Evolutionary conservation across 2,888 invertebrate species (phyloP).

Genomic region (Lepidochitona cinerea): DNA sequence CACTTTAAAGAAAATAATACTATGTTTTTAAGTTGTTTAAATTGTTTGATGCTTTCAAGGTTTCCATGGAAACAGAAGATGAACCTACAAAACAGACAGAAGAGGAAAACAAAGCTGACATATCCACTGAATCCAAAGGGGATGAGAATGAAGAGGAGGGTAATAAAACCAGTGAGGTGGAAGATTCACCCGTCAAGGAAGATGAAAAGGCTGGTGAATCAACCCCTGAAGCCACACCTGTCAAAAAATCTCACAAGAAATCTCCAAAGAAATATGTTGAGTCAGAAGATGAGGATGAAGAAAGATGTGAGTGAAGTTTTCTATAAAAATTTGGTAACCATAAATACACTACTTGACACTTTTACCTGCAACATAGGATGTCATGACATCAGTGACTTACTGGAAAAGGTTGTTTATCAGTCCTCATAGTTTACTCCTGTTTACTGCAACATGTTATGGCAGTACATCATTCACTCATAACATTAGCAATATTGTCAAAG

Average conservation of each 20-base stretch:
- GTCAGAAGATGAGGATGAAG: conserved; percentile 31
- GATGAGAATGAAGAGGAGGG: conserved; percentile 20
- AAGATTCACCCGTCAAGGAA: neutral
- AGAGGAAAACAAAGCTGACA: conserved; percentile 22
- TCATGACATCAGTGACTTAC: too few species aligned
- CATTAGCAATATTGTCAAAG: too few species aligned
- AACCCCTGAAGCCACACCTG: neutral
- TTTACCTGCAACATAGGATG: too few species aligned
- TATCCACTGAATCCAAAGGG: conserved; percentile 10
- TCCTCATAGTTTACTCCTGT: too few species aligned
- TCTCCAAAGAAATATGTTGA: conserved; percentile 2
- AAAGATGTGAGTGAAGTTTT: conserved; percentile 7
- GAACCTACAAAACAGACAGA: conserved; percentile 22
- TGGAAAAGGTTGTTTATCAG: too few species aligned
- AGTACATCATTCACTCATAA: too few species aligned
- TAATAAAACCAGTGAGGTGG: neutral
- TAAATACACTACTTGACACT: too few species aligned
- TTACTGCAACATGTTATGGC: too few species aligned
- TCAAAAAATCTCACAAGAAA: neutral
- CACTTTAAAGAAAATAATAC: neutral
- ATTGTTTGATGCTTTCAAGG: neutral
- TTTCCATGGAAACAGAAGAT: conserved; percentile 5
- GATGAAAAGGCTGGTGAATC: too few species aligned
- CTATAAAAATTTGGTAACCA: too few species aligned
- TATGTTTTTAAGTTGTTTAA: neutral